Conservation (phyloP, 1,140 invertebrate species). For the Leptestheria dahalacensis region DNA sequence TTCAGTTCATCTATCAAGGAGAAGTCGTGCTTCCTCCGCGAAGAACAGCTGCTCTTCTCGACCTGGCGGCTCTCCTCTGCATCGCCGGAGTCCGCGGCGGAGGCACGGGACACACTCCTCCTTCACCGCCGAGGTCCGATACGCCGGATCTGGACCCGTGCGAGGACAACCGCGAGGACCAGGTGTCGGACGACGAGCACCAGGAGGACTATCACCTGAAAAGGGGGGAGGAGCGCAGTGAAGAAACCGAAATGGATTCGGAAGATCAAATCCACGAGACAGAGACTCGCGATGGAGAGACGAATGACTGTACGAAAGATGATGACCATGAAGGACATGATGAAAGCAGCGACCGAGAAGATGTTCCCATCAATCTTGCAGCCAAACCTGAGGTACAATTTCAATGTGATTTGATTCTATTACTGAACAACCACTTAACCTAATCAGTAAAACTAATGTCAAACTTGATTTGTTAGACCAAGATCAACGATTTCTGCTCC, state of each 20-base stretch:
- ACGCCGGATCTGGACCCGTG: slow-evolving; percentile 1
- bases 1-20: slow-evolving; percentile 18
- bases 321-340: not conserved
- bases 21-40: slow-evolving; percentile 16
- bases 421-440: not conserved
- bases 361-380: slow-evolving; percentile 3
- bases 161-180: not conserved
- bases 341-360: not conserved
- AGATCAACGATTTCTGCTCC: not conserved
- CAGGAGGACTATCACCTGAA: not conserved
- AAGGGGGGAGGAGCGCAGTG: not conserved
- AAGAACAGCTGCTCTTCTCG: slow-evolving; percentile 15
- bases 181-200: slow-evolving; percentile 8
- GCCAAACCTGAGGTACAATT: slow-evolving; percentile 6
- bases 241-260: not conserved
- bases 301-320: not conserved
- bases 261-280: not conserved
- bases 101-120: not conserved
- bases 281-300: not conserved
- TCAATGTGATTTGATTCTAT: not conserved
- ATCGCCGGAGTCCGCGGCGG: slow-evolving; percentile 14
- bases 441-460: not conserved
- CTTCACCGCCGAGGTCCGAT: slow-evolving; percentile 5
- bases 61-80: slow-evolving; percentile 15
- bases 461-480: not conserved